A percentile compares a stretch with the other conserved stretches of the same genome.
phyloP scores from a whole-genome alignment of 2,113 vertebrate genomes.

The Festucalex cinctus region DNA sequence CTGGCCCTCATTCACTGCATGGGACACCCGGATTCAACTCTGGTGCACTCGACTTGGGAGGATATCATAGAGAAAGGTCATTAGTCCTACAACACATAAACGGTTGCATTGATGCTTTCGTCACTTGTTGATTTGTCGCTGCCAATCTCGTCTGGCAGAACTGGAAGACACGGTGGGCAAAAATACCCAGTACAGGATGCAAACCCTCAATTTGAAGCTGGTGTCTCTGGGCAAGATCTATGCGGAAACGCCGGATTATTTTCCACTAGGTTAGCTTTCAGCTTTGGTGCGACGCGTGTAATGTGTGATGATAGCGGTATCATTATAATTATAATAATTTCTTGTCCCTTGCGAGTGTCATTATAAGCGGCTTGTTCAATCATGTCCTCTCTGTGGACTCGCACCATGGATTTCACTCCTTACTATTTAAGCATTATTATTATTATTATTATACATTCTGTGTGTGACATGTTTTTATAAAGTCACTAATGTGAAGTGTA shows the following conservation, averaged over 20 bases:
- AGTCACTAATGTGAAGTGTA: too few relatives aligned
- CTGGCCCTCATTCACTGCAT: constrained; percentile 96
- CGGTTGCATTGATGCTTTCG: neutral
- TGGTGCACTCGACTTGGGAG: constrained; percentile 95
- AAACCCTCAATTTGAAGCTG: constrained; percentile 87
- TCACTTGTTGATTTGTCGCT: neutral
- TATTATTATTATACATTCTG: neutral
- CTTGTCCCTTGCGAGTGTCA: neutral
- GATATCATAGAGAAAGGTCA: constrained; percentile 94
- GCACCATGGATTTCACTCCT: neutral
- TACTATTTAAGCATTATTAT: neutral
- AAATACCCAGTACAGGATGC: constrained; percentile 87
- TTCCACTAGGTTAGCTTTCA: constrained; percentile 83
- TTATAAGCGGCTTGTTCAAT: constrained; percentile 40
- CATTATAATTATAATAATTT: neutral
- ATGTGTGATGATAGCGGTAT: neutral
- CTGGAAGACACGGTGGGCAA: constrained; percentile 81
- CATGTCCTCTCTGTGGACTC: constrained; percentile 33
- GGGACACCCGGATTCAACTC: constrained; percentile 88
- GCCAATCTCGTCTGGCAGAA: constrained; percentile 71
- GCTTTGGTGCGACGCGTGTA: neutral
- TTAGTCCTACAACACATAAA: constrained; percentile 1
- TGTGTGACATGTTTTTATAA: neutral
- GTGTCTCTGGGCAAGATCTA: constrained; percentile 91
- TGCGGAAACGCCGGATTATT: constrained; percentile 92